These are phyloP conservation scores for Himalopsyche tibetana DNA, from an alignment of 2,888 invertebrate genomes.

Conservation along the genomic window DNA sequence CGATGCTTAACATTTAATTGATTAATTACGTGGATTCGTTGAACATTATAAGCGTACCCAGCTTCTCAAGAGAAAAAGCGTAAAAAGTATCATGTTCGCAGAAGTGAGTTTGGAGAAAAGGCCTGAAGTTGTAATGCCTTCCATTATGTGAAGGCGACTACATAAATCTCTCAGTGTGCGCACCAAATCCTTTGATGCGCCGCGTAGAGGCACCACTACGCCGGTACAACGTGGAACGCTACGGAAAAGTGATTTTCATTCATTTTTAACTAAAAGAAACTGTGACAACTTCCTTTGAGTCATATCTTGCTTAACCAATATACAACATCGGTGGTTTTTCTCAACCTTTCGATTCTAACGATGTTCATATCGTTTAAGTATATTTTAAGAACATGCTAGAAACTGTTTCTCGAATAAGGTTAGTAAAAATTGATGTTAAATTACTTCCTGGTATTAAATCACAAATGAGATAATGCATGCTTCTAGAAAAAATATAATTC, in stretches of 20 bases:
- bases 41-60: background rate
- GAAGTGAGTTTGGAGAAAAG: slow-evolving; percentile 57
- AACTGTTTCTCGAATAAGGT: too few species aligned
- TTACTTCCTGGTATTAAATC: too few species aligned
- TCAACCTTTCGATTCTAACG: too few species aligned
- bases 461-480: too few species aligned
- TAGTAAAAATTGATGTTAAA: too few species aligned
- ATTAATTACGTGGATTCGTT: slow-evolving; percentile 17
- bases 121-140: slow-evolving; percentile 60
- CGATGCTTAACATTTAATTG: background rate
- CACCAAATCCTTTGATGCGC: slow-evolving; percentile 55
- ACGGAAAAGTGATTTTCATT: background rate
- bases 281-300: too few species aligned
- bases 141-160: slow-evolving; percentile 61
- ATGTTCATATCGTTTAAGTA: too few species aligned
- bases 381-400: too few species aligned
- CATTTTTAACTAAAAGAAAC: background rate
- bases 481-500: too few species aligned
- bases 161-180: slow-evolving; percentile 64
- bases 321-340: too few species aligned
- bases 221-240: background rate
- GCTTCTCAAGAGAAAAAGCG: background rate
- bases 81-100: slow-evolving; percentile 60
- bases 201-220: slow-evolving; percentile 44
- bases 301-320: too few species aligned